phyloP scores from a whole-genome alignment of 2,113 vertebrate species.

The Chitala chitala region DNA sequence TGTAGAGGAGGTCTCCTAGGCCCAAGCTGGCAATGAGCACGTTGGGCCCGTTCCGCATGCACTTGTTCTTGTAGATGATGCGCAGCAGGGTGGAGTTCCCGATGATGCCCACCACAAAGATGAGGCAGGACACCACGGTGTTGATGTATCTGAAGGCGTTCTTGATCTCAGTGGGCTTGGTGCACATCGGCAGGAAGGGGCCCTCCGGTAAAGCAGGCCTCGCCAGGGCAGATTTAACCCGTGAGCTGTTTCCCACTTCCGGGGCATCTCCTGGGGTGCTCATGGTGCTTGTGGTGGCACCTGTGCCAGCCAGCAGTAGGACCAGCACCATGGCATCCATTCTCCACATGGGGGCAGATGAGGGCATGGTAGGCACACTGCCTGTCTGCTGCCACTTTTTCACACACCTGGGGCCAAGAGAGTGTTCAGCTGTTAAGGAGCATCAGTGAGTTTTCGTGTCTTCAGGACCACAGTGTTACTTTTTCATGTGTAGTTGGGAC shows the following conservation, averaged over 20 bases:
- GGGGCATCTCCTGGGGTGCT: not conserved
- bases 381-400: not conserved
- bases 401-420: not conserved
- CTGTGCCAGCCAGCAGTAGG: conserved; percentile 34
- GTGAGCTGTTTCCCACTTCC: conserved; percentile 38
- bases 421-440: not conserved
- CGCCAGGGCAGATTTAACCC: not conserved
- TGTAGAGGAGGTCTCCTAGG: conserved; percentile 82
- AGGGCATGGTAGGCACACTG: not conserved
- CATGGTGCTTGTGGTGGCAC: conserved; percentile 47
- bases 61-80: conserved; percentile 91
- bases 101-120: conserved; percentile 81
- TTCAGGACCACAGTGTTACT: too few species aligned
- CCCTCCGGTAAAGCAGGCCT: conserved; percentile 26
- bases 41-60: conserved; percentile 86
- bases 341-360: conserved; percentile 20
- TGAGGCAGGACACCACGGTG: conserved; percentile 78
- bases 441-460: not conserved
- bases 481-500: too few species aligned
- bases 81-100: conserved; percentile 81
- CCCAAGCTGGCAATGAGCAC: conserved; percentile 84
- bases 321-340: conserved; percentile 53
- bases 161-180: conserved; percentile 68
- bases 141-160: conserved; percentile 81
- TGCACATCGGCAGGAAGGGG: conserved; percentile 64